Base-by-base conservation (phyloP, 2,797 vertebrate genomes). In the Poecilia velifera region DNA sequence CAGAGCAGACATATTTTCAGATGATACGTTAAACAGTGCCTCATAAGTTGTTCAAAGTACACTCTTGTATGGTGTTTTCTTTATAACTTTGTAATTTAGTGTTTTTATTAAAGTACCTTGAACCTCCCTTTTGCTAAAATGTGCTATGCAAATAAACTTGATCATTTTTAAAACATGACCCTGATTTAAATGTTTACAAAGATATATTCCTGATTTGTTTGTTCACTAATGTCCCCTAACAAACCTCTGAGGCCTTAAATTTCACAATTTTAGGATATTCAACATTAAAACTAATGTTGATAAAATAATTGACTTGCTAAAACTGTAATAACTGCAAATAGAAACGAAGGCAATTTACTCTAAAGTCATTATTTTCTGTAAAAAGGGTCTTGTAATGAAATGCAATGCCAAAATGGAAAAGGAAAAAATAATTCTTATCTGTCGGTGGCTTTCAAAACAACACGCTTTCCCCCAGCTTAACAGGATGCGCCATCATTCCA, bases 401-500 rank as follows among this genome's bases (percentile, higher is more conserved):
- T 34, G 34, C 34, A 34, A 53, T 3, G 0, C 6, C 0, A 3
- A 18, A 6, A 49, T 0, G 0, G 1, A 25, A 72, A 77, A 14
- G 31, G 14, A 20, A 20, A 36, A 36, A 20, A 64, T 74, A 86
- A 10, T 7, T 43, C 20, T 81, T 73, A 76, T 87, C 75, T 39
- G 16, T 72, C 25, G 28, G 1, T 9, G 8, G 49, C 57, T 34
- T 64, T 51, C 43, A n/a, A 49, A 84, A 84, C n/a, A 84, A 73
- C 2, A 84, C 85, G 88, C 83, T 85, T 91, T 90, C 85, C 86
- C 45, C 78, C 0, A 51, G 45, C 34, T 43, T 47, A 87, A 88
- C 87, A 94, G 95, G 93, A 95, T 89, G 36, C 81, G 46, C 57
- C 39, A 43, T 77, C 25, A 78, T 80, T 83, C 18, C 53, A 78